A percentile compares a stretch with the other conserved stretches of the same genome.
These are phyloP conservation scores for Chymomyza fuscimana DNA, from an alignment of 2,888 invertebrate species.

Conservation along the genomic window DNA sequence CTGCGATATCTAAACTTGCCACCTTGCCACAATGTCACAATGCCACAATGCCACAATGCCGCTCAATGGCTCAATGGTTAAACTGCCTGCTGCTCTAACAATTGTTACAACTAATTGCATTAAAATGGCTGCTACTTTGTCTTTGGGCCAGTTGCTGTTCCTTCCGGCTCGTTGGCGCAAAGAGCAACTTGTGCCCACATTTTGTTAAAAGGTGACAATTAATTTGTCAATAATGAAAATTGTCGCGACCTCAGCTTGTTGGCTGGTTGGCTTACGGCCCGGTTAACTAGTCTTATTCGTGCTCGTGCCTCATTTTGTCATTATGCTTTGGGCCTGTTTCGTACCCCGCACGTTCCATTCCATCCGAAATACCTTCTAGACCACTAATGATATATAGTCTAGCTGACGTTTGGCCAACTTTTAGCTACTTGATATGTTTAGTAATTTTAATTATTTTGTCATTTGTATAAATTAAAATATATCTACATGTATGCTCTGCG, in stretches of 20 bases:
- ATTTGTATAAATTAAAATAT: slow-evolving; percentile 71
- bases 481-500: slow-evolving; percentile 24
- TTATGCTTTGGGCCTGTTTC: slow-evolving; percentile 44
- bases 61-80: not conserved
- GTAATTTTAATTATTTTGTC: slow-evolving; percentile 74
- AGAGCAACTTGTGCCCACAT: slow-evolving; percentile 36
- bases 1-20: slow-evolving; percentile 11
- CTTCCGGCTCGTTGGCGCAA: not conserved
- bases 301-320: slow-evolving; percentile 49
- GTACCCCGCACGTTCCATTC: slow-evolving; percentile 17
- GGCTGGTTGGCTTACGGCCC: not conserved
- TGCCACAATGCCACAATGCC: too few relatives aligned
- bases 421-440: slow-evolving; percentile 23
- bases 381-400: slow-evolving; percentile 58
- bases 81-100: slow-evolving; percentile 1
- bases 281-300: slow-evolving; percentile 18
- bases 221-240: slow-evolving; percentile 77
- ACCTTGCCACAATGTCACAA: not conserved
- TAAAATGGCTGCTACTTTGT: slow-evolving; percentile 44
- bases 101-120: slow-evolving; percentile 49
- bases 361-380: slow-evolving; percentile 18
- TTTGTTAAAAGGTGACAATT: slow-evolving; percentile 79
- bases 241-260: slow-evolving; percentile 37
- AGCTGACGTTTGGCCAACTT: slow-evolving; percentile 50
- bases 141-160: slow-evolving; percentile 17